Conservation (phyloP, 1,140 invertebrate species). For the Melanaphis sacchari region DNA sequence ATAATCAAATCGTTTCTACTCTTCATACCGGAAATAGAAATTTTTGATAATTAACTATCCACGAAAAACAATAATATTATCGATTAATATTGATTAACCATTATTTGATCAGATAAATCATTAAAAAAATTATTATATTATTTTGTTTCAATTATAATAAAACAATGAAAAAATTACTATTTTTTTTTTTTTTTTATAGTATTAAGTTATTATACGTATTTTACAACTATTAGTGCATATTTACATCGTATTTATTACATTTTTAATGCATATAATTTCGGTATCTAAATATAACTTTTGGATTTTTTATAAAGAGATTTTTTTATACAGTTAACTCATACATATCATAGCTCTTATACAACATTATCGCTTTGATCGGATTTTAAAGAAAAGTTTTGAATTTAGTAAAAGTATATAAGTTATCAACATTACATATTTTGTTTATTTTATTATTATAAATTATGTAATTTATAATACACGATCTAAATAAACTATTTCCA, state of each 20-base stretch:
- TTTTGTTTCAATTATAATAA: too few relatives aligned
- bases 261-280: too few relatives aligned
- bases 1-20: neutral
- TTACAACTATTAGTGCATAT: too few relatives aligned
- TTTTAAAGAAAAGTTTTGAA: neutral
- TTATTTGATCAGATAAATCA: too few relatives aligned
- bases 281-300: neutral
- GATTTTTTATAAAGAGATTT: neutral
- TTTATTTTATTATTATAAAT: neutral
- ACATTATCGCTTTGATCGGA: neutral
- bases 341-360: neutral
- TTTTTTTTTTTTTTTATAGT: too few relatives aligned
- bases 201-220: too few relatives aligned
- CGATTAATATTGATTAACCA: too few relatives aligned
- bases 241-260: too few relatives aligned
- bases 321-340: neutral
- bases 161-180: too few relatives aligned
- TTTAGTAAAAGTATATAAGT: neutral
- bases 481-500: too few relatives aligned
- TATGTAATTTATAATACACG: neutral
- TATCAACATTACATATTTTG: neutral
- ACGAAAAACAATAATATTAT: too few relatives aligned
- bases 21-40: neutral
- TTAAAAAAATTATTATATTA: too few relatives aligned
- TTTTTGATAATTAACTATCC: neutral